Conservation (phyloP, 2,113 vertebrate species). For the Hyperoodon ampullatus region DNA sequence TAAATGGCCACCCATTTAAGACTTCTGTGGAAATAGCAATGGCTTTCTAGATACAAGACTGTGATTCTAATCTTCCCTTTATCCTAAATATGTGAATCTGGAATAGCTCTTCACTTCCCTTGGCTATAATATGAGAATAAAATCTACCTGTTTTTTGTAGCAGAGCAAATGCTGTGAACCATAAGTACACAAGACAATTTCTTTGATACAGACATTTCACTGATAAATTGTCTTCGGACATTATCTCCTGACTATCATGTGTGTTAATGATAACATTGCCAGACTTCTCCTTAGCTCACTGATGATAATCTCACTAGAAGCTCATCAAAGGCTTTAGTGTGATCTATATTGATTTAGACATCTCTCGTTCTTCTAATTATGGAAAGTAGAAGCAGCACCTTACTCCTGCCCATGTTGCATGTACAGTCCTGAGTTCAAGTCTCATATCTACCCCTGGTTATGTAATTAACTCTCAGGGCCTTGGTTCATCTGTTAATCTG, state of each 20-base stretch:
- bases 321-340: not conserved
- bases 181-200: not conserved
- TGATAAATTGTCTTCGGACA: slow-evolving; percentile 18
- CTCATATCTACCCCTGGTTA: not conserved
- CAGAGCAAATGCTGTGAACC: not conserved
- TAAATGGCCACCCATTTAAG: not conserved
- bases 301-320: not conserved
- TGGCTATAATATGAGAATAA: not conserved
- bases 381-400: not conserved
- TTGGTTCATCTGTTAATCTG: not conserved
- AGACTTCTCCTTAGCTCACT: not conserved
- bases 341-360: not conserved
- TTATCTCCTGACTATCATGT: not conserved
- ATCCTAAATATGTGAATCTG: not conserved
- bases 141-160: not conserved
- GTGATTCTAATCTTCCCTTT: not conserved
- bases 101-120: not conserved
- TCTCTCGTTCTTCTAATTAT: not conserved
- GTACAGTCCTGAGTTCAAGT: not conserved
- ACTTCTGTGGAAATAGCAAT: not conserved
- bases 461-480: not conserved
- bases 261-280: not conserved
- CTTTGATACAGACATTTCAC: slow-evolving; percentile 26
- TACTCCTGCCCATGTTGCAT: not conserved
- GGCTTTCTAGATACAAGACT: not conserved